Percentiles rank a stretch among this genome's conserved stretches.
Conservation (phyloP, 2,888 invertebrate genomes). For the Epiblema foenella region DNA sequence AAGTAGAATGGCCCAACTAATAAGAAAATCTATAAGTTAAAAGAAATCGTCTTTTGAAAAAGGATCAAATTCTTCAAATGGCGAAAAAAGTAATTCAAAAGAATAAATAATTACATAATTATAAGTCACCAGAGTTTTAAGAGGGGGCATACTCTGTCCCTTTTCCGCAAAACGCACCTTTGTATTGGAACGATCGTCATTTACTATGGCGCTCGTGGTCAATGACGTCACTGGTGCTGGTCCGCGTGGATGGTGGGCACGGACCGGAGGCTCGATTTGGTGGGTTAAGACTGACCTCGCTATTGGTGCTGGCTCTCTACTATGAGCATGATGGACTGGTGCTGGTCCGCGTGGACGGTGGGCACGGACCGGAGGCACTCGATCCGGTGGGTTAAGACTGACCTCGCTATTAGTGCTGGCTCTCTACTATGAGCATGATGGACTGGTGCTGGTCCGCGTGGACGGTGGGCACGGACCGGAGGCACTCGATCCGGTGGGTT, state of each 20-base stretch:
- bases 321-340: constrained; percentile 93
- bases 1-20: too few relatives aligned
- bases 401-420: constrained; percentile 84
- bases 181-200: too few relatives aligned
- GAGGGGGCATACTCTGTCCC: too few relatives aligned
- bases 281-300: constrained; percentile 63
- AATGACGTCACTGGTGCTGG: constrained; percentile 88
- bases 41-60: too few relatives aligned
- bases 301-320: constrained; percentile 91
- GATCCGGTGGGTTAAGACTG: constrained; percentile 86
- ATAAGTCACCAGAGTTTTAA: too few relatives aligned
- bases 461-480: constrained; percentile 86
- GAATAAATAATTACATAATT: too few relatives aligned
- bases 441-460: constrained; percentile 86
- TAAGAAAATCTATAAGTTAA: too few relatives aligned
- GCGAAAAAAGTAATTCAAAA: too few relatives aligned
- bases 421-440: constrained; percentile 95
- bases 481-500: constrained; percentile 93
- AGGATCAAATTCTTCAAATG: too few relatives aligned
- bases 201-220: too few relatives aligned
- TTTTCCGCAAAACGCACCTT: too few relatives aligned
- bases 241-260: constrained; percentile 82
- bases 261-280: constrained; percentile 90
- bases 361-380: constrained; percentile 91
- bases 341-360: constrained; percentile 76